Conservation (phyloP, 1,140 invertebrate genomes). For the Drosophila obscura region DNA sequence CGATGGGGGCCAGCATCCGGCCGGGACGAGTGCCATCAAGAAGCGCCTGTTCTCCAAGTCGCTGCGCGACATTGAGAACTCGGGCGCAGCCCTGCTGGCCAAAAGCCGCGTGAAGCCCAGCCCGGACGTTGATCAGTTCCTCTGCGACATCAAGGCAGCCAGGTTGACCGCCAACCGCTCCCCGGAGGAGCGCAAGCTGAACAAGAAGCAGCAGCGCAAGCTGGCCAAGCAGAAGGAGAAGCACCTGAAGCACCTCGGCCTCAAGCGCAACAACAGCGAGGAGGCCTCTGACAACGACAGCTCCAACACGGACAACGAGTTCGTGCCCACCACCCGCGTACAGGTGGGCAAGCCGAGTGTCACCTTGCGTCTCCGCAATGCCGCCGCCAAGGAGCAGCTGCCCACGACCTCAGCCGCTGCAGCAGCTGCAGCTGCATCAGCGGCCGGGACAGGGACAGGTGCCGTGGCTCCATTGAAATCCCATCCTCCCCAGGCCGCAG, state of each 20-base stretch:
- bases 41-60: slow-evolving; percentile 73
- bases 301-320: slow-evolving; percentile 80
- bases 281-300: slow-evolving; percentile 73
- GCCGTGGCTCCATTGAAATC: slow-evolving; percentile 8
- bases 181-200: slow-evolving; percentile 81
- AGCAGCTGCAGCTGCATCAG: slow-evolving; percentile 9
- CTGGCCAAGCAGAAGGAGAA: slow-evolving; percentile 85
- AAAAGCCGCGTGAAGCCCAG: slow-evolving; percentile 53
- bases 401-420: slow-evolving; percentile 26
- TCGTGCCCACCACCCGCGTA: slow-evolving; percentile 74
- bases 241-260: slow-evolving; percentile 85
- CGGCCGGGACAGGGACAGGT: not conserved
- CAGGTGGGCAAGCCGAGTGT: slow-evolving; percentile 79
- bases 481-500: slow-evolving; percentile 1
- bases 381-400: slow-evolving; percentile 45
- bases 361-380: slow-evolving; percentile 67
- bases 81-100: slow-evolving; percentile 57
- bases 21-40: slow-evolving; percentile 62
- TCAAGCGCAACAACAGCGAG: slow-evolving; percentile 74
- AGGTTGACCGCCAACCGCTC: slow-evolving; percentile 72
- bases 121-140: slow-evolving; percentile 75
- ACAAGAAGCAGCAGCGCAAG: slow-evolving; percentile 78
- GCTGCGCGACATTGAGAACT: slow-evolving; percentile 71
- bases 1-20: slow-evolving; percentile 45
- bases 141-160: slow-evolving; percentile 73